Conservation (phyloP, 2,113 vertebrate genomes). For the Hiodon alosoides region DNA sequence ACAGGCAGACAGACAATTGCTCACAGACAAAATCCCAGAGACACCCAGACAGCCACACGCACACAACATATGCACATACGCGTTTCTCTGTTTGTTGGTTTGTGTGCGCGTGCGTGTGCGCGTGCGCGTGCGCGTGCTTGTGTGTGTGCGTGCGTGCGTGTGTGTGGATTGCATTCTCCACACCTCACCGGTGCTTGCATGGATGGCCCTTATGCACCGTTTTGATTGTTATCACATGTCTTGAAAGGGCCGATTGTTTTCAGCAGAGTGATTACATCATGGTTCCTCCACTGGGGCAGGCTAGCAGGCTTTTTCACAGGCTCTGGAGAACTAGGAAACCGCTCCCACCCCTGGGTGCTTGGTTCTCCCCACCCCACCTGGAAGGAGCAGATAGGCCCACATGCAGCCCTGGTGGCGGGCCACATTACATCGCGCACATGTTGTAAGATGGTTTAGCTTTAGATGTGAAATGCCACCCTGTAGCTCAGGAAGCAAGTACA, state of each 20-base stretch:
- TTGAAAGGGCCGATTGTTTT: conserved; percentile 65
- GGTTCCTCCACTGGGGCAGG: conserved; percentile 54
- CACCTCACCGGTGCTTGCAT: conserved; percentile 43
- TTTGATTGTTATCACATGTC: conserved; percentile 60
- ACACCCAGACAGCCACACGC: not conserved
- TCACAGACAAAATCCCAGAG: no score
- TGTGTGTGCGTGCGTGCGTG: conserved; percentile 10
- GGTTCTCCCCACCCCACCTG: no score
- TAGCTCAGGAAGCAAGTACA: no score
- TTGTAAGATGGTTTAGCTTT: no score
- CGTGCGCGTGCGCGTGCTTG: not conserved
- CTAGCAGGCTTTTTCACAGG: conserved; percentile 59
- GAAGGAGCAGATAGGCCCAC: no score
- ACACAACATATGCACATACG: not conserved
- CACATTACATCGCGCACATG: no score
- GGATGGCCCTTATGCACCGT: conserved; percentile 58
- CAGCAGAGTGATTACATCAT: conserved; percentile 48
- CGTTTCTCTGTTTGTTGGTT: not conserved
- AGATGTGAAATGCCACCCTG: no score
- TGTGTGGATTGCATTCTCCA: not conserved
- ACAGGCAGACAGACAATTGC: no score
- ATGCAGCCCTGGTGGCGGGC: no score
- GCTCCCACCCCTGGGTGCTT: conserved; percentile 1
- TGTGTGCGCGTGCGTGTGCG: not conserved
- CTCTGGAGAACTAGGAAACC: conserved; percentile 37